Base-by-base conservation (phyloP, 2,113 vertebrate species). In the Psittacara wagleri region DNA sequence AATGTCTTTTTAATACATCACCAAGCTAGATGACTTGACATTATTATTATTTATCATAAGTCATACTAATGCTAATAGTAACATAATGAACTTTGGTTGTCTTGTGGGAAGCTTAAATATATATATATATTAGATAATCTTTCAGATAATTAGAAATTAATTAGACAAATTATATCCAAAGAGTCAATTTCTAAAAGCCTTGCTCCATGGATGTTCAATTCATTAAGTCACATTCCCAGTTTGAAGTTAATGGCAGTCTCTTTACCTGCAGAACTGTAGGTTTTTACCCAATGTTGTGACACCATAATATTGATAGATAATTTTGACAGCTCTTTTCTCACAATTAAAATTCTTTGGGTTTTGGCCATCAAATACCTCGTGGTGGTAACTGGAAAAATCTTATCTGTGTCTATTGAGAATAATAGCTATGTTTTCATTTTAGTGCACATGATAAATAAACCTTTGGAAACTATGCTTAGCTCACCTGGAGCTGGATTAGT, bases 401-500 rank as follows among this genome's bases (percentile, higher is more conserved):
- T 20, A 17, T 75, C 88, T 86, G 49, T 37, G 57, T 85, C 54
- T 86, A 93, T 22, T 44, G 28, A 96, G 86, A 73, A 46, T 76
- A 96, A 93, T 61, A 91, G 88, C 55, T 70, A 66, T 20, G 35
- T 96, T 96, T 92, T 95, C n/a, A 78, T 93, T 90, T 94, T 87
- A 92, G 72, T 95, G 57, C 67, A 94, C 64, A 74, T 88, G 94
- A 94, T 93, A 97, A 96, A 86, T 54, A 85, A 33, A 37, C 73
- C 83, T 95, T 96, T 96, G 95, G 96, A 97, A 97, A 96, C 35
- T 4, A 78, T 86, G 43, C 37, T 92, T 19, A 37, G 37, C 83
- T 94, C 66, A 77, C 90, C 66, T 91, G 84, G 52, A 94, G 84
- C 76, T 92, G 61, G 33, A 91, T 75, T 85, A 59, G 87, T 91